Base-by-base conservation (phyloP, 2,888 invertebrate species). In the Synergus itoensis region DNA sequence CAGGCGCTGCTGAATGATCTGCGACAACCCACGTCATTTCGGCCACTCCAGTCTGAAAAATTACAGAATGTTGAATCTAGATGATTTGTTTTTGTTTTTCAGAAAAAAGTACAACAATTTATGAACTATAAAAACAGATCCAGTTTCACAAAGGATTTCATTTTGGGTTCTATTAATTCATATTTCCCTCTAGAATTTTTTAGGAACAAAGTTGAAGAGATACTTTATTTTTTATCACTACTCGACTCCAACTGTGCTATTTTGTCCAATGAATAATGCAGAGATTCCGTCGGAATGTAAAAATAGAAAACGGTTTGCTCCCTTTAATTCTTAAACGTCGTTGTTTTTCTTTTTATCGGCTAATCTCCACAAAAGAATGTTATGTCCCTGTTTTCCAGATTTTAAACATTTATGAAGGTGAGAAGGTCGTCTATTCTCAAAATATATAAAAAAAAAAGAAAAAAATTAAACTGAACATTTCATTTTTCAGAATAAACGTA, bases 21-120 rank as follows among this genome's bases (percentile, higher is more conserved):
- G 96, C 96, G 79, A 98, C 95, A 87, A 98, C 97, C 97, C 97
- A 97, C 81, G 97, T 97, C 95, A 97, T 96, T 92, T 98, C 98
- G 83, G 96, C 95, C 79, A 96, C 96, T 87, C 96, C 96, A 79
- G 95, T 94, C 96, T 97, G 93, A 45, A 93, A 93, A 73, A 41
- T 45, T 48, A 69, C 48, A 67, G 43, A 48, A 16, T 14, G 4
- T 43, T 4, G 9, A 63, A 21, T 60, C 1, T 60, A 60, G 60
- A 60, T 21, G 21, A 21, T 8, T 60, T 21, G 9, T 21, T 36
- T 36, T 36, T 36, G 28, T 28, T 36, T 36, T 36, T 36, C 36
- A 36, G 36, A 36, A 36, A 45, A 45, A 45, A 12, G 45, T 45
- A 45, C 14, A 12, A 45, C 14, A 45, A 45, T 45, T 45, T 45